Evolutionary conservation across 2,113 vertebrate genomes (phyloP).

Genomic region (Turdus rufiventris): DNA sequence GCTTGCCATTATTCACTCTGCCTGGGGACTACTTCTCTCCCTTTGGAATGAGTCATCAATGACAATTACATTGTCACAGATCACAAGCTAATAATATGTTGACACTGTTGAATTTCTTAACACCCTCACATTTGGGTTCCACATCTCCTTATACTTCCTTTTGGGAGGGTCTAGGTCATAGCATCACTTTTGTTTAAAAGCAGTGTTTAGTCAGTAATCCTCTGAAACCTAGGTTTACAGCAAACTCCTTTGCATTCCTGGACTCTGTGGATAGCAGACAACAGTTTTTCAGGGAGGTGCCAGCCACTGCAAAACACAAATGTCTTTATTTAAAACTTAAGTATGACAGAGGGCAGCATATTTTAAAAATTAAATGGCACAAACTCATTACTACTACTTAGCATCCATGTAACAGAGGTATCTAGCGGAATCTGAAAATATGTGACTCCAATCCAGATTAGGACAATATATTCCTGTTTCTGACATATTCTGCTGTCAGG

Average conservation of each 20-base stretch:
- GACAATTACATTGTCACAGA: not conserved
- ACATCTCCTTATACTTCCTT: not conserved
- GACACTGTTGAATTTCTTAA: not conserved
- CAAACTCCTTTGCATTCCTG: not conserved
- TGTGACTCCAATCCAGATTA: not conserved
- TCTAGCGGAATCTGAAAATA: not conserved
- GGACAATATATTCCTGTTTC: not conserved
- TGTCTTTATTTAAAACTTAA: not conserved
- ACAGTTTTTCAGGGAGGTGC: not conserved
- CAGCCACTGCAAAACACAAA: not conserved
- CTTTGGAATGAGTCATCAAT: not conserved
- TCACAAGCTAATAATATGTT: not conserved
- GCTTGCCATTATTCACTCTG: not conserved
- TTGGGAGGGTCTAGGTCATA: not conserved
- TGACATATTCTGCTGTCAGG: not conserved
- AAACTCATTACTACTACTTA: not conserved
- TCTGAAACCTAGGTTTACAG: not conserved
- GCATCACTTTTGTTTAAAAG: not conserved
- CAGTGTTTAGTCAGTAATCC: not conserved
- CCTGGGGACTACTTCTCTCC: not conserved
- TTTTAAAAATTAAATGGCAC: not conserved
- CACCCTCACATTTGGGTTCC: not conserved
- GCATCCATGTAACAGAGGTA: not conserved
- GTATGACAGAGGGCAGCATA: not conserved
- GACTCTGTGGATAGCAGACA: not conserved